A percentile compares a stretch with the other conserved stretches of the same genome.
Conservation (phyloP, 2,113 vertebrate species). For the Cyphomyrus discorhynchus region DNA sequence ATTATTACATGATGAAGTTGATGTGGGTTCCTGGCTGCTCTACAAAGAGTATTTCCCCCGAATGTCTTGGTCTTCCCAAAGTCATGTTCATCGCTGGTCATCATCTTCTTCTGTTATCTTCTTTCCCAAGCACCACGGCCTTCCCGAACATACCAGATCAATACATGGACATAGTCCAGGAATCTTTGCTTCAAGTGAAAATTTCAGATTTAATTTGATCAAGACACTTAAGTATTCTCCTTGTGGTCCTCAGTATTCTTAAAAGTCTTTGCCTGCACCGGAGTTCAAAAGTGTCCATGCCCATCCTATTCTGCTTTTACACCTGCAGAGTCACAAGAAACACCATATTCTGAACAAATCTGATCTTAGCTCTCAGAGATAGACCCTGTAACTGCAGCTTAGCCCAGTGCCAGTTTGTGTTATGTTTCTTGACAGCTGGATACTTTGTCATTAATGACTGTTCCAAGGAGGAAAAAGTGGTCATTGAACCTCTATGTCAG, state of each 20-base stretch:
- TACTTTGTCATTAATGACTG: background rate
- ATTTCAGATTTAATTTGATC: background rate
- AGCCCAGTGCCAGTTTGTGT: background rate
- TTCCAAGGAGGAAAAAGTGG: background rate
- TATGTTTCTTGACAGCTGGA: background rate
- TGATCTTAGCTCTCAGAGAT: background rate
- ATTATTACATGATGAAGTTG: background rate
- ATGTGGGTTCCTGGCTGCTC: background rate
- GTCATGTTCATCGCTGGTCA: background rate
- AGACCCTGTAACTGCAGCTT: background rate
- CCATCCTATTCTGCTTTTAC: background rate
- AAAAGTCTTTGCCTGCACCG: background rate
- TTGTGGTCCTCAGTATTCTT: background rate
- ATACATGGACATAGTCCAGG: background rate
- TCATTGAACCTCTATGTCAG: background rate
- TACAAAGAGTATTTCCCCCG: background rate
- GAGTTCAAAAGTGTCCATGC: background rate
- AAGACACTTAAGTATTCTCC: background rate
- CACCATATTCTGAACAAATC: background rate
- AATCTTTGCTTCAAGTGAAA: background rate
- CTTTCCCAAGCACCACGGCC: background rate
- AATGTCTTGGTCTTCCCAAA: background rate
- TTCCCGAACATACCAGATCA: background rate
- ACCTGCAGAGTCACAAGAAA: background rate
- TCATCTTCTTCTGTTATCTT: background rate